A percentile compares a stretch with the other conserved stretches of the same genome.
Evolutionary conservation across 1,140 invertebrate species (phyloP).

Genomic region (Limonius californicus): DNA sequence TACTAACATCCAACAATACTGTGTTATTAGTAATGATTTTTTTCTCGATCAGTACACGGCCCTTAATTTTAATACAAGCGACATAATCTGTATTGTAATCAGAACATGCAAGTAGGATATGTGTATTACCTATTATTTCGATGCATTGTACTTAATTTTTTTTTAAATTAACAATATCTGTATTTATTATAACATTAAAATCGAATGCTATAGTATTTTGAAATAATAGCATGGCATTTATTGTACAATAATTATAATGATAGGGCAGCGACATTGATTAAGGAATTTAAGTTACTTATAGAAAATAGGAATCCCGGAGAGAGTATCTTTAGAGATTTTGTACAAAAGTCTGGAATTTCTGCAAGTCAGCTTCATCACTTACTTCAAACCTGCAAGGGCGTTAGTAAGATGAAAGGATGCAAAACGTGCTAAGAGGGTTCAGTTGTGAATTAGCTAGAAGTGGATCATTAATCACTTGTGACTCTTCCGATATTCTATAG

Average conservation of each 20-base stretch:
- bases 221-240: background rate
- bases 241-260: too few relatives aligned
- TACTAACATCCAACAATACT: too few relatives aligned
- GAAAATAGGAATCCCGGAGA: background rate
- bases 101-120: too few relatives aligned
- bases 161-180: too few relatives aligned
- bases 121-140: too few relatives aligned
- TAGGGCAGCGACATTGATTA: too few relatives aligned
- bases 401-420: slow-evolving; percentile 16
- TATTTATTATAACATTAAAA: background rate
- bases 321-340: background rate
- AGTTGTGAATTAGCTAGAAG: slow-evolving; percentile 17
- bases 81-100: too few relatives aligned
- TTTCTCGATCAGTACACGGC: too few relatives aligned
- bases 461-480: slow-evolving; percentile 20
- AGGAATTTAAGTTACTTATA: too few relatives aligned
- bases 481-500: slow-evolving; percentile 2
- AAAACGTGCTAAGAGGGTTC: slow-evolving; percentile 18
- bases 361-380: slow-evolving; percentile 24
- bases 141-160: too few relatives aligned
- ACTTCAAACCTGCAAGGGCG: background rate
- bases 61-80: too few relatives aligned
- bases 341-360: slow-evolving; percentile 10
- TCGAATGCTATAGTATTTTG: background rate
- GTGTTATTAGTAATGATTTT: too few relatives aligned